Evolutionary conservation across 1,140 invertebrate genomes (phyloP), one percentile per base, ranked within the genome.

Genomic region (Hesperophylax magnus): DNA sequence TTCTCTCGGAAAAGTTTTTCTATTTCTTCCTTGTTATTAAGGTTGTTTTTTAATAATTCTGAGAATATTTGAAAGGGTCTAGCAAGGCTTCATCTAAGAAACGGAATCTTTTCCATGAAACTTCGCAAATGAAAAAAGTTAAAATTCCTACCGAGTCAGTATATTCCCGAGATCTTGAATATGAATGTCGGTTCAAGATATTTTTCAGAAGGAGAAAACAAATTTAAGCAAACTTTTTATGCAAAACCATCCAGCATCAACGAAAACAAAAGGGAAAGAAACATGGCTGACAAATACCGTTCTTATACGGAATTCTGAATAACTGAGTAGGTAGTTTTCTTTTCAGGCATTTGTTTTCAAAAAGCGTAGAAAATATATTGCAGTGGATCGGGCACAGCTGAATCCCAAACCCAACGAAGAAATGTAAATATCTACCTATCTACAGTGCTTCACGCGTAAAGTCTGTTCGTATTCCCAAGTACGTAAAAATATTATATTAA

Each of bases 291-390:
- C 75, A 80, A 80, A 80, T 80, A 80, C 65, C 67, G 56, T 72
- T 53, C 65, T 80, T 53, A 71, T 20, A 47, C 31, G 80, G 77
- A 83, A 67, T 79, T 76, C 52, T 63, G 74, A 80, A 81, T 69
- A 65, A 63, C 74, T 54, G 77, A 52, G 53, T 63, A 75, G 78
- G 75, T 80, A 31, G 15, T 81, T 81, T 81, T 81, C 79, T 78
- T 79, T 83, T 81, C 79, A 61, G 58, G 63, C 82, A 84, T 84
- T 81, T 84, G 82, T 77, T 81, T 84, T 84, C 80, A 74, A 58
- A 81, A 72, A 84, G 65, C 80, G 80, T 81, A 84, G 80, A 72
- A 77, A 65, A 84, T 84, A 81, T 81, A 84, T 81, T 84, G 79
- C 69, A 76, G 74, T 52, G 58, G 72, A 82, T 71, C 53, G 63